A percentile compares a stretch with the other conserved stretches of the same genome.
Evolutionary conservation across 2,113 vertebrate species (phyloP).

Genomic region (Anas platyrhynchos): DNA sequence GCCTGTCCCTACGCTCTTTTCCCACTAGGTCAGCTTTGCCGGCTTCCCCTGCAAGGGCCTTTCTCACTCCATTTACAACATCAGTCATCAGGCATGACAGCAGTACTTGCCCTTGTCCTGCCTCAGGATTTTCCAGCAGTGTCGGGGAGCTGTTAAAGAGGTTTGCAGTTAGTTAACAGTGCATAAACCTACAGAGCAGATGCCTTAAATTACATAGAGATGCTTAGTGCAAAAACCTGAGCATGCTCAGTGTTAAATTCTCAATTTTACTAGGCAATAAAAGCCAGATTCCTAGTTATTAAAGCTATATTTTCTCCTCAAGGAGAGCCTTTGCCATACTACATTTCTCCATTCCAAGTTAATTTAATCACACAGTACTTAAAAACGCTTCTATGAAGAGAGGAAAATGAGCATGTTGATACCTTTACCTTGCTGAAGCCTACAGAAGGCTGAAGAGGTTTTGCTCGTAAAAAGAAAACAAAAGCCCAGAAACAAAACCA

Average conservation of each 20-base stretch:
- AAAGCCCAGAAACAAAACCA: neutral
- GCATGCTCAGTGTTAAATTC: slow-evolving; percentile 21
- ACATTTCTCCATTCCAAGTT: neutral
- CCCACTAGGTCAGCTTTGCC: slow-evolving; percentile 53
- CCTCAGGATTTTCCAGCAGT: slow-evolving; percentile 49
- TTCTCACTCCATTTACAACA: slow-evolving; percentile 48
- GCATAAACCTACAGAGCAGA: slow-evolving; percentile 42
- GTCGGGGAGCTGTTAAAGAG: slow-evolving; percentile 47
- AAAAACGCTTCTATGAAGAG: neutral
- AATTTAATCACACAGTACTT: slow-evolving; percentile 3
- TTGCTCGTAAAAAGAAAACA: neutral
- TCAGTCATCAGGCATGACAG: slow-evolving; percentile 29
- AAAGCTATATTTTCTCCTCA: slow-evolving; percentile 42
- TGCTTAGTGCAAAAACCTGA: neutral
- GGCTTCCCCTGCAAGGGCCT: slow-evolving; percentile 39
- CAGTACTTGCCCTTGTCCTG: slow-evolving; percentile 9
- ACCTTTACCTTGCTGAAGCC: neutral
- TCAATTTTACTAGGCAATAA: slow-evolving; percentile 33
- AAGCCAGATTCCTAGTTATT: slow-evolving; percentile 35
- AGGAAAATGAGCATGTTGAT: neutral
- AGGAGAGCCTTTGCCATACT: slow-evolving; percentile 7
- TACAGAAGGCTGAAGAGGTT: neutral
- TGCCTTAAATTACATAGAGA: slow-evolving; percentile 8
- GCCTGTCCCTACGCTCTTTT: slow-evolving; percentile 21
- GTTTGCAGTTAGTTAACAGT: slow-evolving; percentile 51